Evolutionary conservation across 2,797 vertebrate species (phyloP).

Genomic region (Brotula barbata): DNA sequence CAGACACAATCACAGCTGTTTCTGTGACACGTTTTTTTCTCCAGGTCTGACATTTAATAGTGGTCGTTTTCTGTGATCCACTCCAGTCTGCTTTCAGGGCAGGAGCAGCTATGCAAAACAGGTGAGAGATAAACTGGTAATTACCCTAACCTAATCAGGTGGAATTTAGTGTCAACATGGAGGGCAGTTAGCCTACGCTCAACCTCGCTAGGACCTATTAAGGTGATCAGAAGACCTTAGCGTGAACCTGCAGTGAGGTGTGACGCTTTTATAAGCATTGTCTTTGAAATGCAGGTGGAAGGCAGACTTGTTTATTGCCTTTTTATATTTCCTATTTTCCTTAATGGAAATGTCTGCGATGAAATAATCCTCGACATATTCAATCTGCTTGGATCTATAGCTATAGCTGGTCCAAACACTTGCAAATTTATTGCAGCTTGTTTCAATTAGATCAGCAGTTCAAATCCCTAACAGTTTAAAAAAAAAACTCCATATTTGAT

Average conservation of each 20-base stretch:
- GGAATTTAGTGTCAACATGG: constrained; percentile 55
- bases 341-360: constrained; percentile 14
- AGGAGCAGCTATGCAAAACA: constrained; percentile 34
- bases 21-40: constrained; percentile 50
- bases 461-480: background rate
- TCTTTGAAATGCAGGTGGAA: constrained; percentile 52
- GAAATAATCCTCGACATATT: constrained; percentile 30
- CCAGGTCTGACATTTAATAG: constrained; percentile 66
- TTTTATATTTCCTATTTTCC: constrained; percentile 27
- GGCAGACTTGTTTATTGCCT: constrained; percentile 33
- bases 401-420: background rate
- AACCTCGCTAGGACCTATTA: constrained; percentile 27
- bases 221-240: constrained; percentile 43
- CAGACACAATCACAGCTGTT: constrained; percentile 53
- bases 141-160: constrained; percentile 52
- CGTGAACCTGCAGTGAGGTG: constrained; percentile 50
- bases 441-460: background rate
- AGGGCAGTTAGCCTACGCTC: constrained; percentile 27
- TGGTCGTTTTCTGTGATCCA: constrained; percentile 27
- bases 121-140: constrained; percentile 63
- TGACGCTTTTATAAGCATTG: constrained; percentile 50
- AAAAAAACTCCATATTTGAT: no score
- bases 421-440: background rate
- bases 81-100: constrained; percentile 13
- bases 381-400: constrained; percentile 14